Evolutionary conservation across 2,797 vertebrate genomes (phyloP), one percentile per base, ranked within the genome.

Genomic region (Eupleurogrammus muticus): DNA sequence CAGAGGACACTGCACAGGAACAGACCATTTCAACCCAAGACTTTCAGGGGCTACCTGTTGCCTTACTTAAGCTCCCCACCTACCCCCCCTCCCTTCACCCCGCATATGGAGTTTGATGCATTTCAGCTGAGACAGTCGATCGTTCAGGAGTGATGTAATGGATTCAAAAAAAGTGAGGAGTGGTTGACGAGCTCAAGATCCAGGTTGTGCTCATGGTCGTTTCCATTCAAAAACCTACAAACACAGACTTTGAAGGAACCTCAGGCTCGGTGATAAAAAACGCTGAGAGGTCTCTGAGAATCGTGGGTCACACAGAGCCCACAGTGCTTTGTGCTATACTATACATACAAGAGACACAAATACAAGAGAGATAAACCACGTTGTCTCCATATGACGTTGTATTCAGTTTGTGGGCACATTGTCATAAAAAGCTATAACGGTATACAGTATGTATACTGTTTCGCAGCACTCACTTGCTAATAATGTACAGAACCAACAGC

Each of bases 371-470:
- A 78, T 28, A 24, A 73, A 79, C 76, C 73, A 58, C 67, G 80
- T 65, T 42, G 66, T 86, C 70, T 85, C 82, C 70, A 65, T 80
- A 73, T 60, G 68, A 76, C 73, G 81, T 81, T 85, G 60, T 80
- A 75, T 85, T 83, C 76, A 77, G 77, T 87, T 80, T 87, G 82
- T 83, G 82, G 82, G 82, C 83, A 88, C 78, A 77, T 85, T 77
- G 81, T 89, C 81, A 86, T 63, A 79, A 81, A 77, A 83, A 86
- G 77, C 85, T 85, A 73, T 72, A 58, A 55, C 69, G 65, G 81
- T 82, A 85, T 85, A 81, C 83, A 47, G 36, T 36, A 49, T 72
- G 83, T 83, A 77, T 77, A 75, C 75, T 81, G 67, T 88, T 87
- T 73, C 63, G 56, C 76, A 57, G 65, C 77, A 80, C 59, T 84